Percentiles rank a stretch among this genome's conserved stretches.
phyloP scores from a whole-genome alignment of 2,888 invertebrate genomes.

The Polyploca ridens region DNA sequence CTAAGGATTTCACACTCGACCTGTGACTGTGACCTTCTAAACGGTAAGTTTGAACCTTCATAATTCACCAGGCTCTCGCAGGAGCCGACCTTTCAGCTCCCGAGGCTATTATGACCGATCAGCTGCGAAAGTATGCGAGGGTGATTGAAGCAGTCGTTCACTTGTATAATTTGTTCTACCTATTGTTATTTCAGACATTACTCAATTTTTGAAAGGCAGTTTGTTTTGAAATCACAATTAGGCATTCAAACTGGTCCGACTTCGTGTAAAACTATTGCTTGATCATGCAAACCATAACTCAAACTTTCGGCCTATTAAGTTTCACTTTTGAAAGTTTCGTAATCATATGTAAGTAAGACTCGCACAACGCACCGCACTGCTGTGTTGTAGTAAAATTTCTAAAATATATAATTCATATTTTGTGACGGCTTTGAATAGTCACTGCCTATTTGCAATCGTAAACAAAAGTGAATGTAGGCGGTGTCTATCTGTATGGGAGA shows the following conservation, averaged over 20 bases:
- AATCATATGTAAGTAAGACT: constrained; percentile 48
- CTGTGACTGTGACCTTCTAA: constrained; percentile 16
- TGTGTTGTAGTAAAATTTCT: not conserved
- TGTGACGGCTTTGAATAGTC: constrained; percentile 30
- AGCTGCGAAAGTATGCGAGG: constrained; percentile 71
- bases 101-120: constrained; percentile 55
- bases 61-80: constrained; percentile 10
- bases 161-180: constrained; percentile 35
- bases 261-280: not conserved
- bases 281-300: constrained; percentile 8
- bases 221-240: constrained; percentile 8
- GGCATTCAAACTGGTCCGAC: not conserved
- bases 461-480: constrained; percentile 81
- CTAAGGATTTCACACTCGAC: constrained; percentile 57
- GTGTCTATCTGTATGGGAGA: constrained; percentile 49
- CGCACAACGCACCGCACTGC: constrained; percentile 19
- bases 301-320: constrained; percentile 25
- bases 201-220: not conserved
- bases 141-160: constrained; percentile 35
- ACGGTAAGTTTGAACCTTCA: constrained; percentile 44
- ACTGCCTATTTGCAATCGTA: constrained; percentile 46
- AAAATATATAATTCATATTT: constrained; percentile 21
- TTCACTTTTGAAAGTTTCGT: constrained; percentile 71
- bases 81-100: constrained; percentile 47
- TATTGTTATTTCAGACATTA: constrained; percentile 9